A percentile compares a stretch with the other conserved stretches of the same genome.
Conservation (phyloP, 2,888 invertebrate species). For the Latheticus oryzae region DNA sequence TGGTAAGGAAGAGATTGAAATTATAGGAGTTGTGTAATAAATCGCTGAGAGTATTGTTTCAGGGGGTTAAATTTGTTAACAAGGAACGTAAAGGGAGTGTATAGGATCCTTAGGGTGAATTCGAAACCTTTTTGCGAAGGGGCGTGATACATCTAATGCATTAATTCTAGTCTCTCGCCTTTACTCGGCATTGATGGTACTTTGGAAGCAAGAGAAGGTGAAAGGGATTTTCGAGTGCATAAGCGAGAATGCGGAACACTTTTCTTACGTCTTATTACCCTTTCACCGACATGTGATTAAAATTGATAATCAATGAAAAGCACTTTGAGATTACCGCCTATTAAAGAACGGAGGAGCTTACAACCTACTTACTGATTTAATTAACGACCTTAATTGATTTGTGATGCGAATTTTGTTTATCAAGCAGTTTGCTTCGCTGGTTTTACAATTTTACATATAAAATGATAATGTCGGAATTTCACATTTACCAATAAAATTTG, state of each 20-base stretch:
- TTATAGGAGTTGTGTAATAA: constrained; percentile 43
- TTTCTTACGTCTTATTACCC: constrained; percentile 33
- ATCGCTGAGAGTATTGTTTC: constrained; percentile 47
- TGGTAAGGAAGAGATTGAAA: constrained; percentile 40
- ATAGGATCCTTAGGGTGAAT: constrained; percentile 45
- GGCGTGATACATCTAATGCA: constrained; percentile 45
- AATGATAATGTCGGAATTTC: constrained; percentile 18
- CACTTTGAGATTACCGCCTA: constrained; percentile 23
- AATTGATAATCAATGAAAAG: constrained; percentile 34
- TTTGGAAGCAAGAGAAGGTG: constrained; percentile 41
- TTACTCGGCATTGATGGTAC: constrained; percentile 44
- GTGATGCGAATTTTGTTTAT: constrained; percentile 32
- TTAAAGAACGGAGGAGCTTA: constrained; percentile 14
- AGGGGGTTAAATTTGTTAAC: constrained; percentile 41
- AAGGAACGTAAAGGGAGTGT: constrained; percentile 42
- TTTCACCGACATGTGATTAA: constrained; percentile 31
- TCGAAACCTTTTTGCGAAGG: constrained; percentile 42
- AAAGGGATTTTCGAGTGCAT: constrained; percentile 41
- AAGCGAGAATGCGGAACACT: constrained; percentile 22
- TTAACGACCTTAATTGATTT: constrained; percentile 24
- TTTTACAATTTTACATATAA: constrained; percentile 9
- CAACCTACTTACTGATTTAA: constrained; percentile 21
- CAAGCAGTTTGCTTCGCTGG: no score
- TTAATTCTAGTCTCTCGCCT: constrained; percentile 48
- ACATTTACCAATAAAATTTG: constrained; percentile 37